Base-by-base conservation (phyloP, 2,888 invertebrate genomes). In the Lysandra coridon region DNA sequence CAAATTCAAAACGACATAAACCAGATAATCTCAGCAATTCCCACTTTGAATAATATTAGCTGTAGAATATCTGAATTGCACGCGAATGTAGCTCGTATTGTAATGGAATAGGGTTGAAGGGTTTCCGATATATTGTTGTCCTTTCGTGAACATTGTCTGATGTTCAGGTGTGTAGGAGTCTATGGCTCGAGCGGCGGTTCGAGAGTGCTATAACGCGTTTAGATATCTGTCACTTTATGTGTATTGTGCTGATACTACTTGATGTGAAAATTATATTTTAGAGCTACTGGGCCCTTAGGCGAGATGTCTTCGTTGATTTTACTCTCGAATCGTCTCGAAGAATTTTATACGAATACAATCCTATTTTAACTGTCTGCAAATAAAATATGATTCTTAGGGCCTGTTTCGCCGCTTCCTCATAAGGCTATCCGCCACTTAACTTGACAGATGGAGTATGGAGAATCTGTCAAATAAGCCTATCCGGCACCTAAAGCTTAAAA, bases 11-110 rank as follows among this genome's bases (percentile, higher is more conserved):
- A 78, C 64, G 57, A 53, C 78, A 80, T 81, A 37, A 81, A 82
- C 82, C 83, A 83, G 79, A 83, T 84, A 85, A 84, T 86, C 84
- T 82, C 83, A 81, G 83, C 84, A 84, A 86, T 85, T 85, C 83
- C 83, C 84, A 44, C 81, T 82, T 83, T 82, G 84, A 84, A 84
- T 84, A 83, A 83, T 84, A 80, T 80, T 81, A 82, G 77, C 79
- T 80, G 80, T 81, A 79, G 80, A 82, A 81, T 80, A 81, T 80
- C 81, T 79, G 78, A 81, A 79, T 80, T 73, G 60, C 80, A 78
- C 74, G 74, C 75, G 76, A 80, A 80, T 79, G 78, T 60, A 60
- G 78, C 40, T 81, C 78, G 57, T 84, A 81, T 78, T 73, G 53
- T 79, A 2, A 80, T 37, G 1, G 30, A 23, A 73, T 82, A 82